Conservation (phyloP, 2,797 vertebrate species). For the Urocyon cinereoargenteus region DNA sequence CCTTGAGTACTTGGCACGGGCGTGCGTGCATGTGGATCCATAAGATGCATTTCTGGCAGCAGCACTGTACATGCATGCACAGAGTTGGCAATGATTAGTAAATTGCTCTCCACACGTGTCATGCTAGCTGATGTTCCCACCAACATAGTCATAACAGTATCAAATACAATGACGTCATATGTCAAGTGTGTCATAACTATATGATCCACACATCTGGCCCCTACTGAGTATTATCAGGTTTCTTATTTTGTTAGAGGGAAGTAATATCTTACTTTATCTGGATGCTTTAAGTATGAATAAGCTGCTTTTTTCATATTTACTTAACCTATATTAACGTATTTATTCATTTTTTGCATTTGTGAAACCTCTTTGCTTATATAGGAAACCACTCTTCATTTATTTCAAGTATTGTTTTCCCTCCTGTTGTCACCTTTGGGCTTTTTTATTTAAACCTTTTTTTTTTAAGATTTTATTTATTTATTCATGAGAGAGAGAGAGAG, state of each 20-base stretch:
- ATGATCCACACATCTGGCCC: background rate
- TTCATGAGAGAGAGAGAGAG: too few relatives aligned
- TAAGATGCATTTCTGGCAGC: background rate
- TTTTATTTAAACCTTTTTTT: slow-evolving; percentile 26
- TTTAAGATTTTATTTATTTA: too few relatives aligned
- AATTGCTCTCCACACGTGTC: background rate
- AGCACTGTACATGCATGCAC: background rate
- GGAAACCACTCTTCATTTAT: background rate
- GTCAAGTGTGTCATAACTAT: background rate
- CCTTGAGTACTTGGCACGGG: background rate
- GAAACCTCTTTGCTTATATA: background rate
- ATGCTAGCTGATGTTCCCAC: background rate
- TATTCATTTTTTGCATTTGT: background rate
- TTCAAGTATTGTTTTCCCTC: slow-evolving; percentile 30
- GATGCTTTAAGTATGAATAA: background rate
- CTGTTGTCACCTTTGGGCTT: background rate
- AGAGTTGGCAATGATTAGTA: background rate
- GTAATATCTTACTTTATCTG: background rate
- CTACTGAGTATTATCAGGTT: background rate
- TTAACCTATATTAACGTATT: background rate
- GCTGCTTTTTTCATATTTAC: background rate
- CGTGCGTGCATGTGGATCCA: background rate
- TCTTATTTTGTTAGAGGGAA: background rate
- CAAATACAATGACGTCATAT: background rate
- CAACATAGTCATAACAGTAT: background rate